A percentile compares a stretch with the other conserved stretches of the same genome.
These are phyloP conservation scores for Troides aeacus DNA, from an alignment of 2,888 invertebrate species.

Conservation along the genomic window DNA sequence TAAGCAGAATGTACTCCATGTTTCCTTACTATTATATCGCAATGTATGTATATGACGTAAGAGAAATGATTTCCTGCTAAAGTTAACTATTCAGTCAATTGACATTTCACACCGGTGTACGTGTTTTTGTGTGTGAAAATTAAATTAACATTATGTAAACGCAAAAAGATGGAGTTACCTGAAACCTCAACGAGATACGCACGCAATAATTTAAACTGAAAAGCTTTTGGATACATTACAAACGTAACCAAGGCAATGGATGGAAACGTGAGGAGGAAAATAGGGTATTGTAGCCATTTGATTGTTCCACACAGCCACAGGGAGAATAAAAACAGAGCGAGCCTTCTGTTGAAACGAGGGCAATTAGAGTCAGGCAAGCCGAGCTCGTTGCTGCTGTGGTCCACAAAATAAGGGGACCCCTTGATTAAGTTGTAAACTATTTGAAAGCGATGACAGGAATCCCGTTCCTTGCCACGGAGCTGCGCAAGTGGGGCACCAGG, in stretches of 20 bases:
- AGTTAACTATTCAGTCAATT: no score
- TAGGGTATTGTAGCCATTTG: slow-evolving; percentile 23
- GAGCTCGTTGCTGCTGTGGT: slow-evolving; percentile 28
- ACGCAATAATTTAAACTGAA: neutral
- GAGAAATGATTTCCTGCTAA: no score
- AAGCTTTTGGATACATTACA: slow-evolving; percentile 1
- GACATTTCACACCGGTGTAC: no score
- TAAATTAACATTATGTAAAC: no score
- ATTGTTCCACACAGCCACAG: slow-evolving; percentile 23
- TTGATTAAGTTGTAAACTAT: slow-evolving; percentile 36
- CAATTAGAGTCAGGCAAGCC: slow-evolving; percentile 29
- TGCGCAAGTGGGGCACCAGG: neutral
- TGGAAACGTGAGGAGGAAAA: slow-evolving; percentile 8
- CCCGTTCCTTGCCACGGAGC: slow-evolving; percentile 14
- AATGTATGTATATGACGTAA: no score
- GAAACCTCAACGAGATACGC: no score
- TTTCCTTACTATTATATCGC: no score
- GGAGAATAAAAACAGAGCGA: slow-evolving; percentile 23
- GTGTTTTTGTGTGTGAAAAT: no score
- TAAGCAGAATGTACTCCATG: no score
- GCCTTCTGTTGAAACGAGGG: slow-evolving; percentile 27
- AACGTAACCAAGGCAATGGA: slow-evolving; percentile 5
- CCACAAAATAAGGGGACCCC: slow-evolving; percentile 34
- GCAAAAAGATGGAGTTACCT: no score
- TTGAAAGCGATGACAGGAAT: slow-evolving; percentile 28